Evolutionary conservation across 2,888 invertebrate species (phyloP), one percentile per base, ranked within the genome.

Genomic region (Acleris emargana): DNA sequence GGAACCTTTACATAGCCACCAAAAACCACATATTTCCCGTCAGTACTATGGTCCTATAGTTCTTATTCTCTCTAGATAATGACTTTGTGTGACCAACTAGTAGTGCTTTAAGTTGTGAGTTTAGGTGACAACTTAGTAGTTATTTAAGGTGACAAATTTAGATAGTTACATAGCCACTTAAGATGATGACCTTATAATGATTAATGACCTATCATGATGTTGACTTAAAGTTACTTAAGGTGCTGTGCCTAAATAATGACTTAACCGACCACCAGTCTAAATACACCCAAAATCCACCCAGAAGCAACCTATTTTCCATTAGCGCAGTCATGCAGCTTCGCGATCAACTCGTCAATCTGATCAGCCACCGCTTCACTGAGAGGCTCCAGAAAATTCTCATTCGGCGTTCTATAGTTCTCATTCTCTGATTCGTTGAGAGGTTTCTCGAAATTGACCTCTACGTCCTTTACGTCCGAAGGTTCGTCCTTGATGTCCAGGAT

Each of bases 291-390:
- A 51, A 51, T 25, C 51, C 6, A 38, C 9, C 13, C 9, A 66
- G 52, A 70, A 68, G 58, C 64, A 72, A 82, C 82, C 85, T 87
- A 87, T 67, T 78, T 74, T 6, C 49, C 67, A 16, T 84, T 82
- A 11, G 75, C 82, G 54, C 88, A 88, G 45, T 88, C 87, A 52
- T 84, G 83, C 60, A 91, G 67, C 67, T 89, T 91, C 0, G 88
- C 81, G 43, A 91, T 91, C 71, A 91, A 71, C 67, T 88, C 83
- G 68, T 91, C 90, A 1, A 93, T 92, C 51, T 92, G 91, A 49
- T 91, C 86, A 0, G 81, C 76, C 1, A 92, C 86, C 0, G 86
- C 83, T 58, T 87, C 86, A 57, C 84, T 88, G 70, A 91, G 64
- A 0, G 88, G 88, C 47, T 91, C 90, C 52, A 89, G 55, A 67